phyloP scores from a whole-genome alignment of 2,113 vertebrate species.

The Notiomystis cincta region DNA sequence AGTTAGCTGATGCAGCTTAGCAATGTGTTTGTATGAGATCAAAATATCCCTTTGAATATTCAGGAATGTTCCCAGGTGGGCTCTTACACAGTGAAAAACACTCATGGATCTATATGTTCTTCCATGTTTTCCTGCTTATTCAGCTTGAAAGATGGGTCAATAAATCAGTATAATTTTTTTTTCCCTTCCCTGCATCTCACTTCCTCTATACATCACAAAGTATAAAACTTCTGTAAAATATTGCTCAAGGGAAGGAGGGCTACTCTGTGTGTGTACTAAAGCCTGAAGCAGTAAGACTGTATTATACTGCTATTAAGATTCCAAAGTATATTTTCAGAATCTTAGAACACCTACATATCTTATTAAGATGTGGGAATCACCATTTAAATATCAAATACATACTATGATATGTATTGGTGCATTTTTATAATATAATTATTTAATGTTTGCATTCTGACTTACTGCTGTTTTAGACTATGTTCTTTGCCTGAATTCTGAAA shows the following conservation, averaged over 20 bases:
- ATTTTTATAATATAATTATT: background rate
- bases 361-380: background rate
- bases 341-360: background rate
- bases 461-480: background rate
- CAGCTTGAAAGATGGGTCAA: background rate
- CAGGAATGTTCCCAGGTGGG: background rate
- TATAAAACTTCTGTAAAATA: background rate
- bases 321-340: background rate
- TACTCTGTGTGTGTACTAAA: background rate
- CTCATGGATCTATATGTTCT: background rate
- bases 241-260: background rate
- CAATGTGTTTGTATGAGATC: background rate
- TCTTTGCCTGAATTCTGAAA: background rate
- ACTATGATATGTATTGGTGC: background rate
- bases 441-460: background rate
- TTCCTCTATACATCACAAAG: background rate
- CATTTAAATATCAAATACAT: background rate
- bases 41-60: background rate
- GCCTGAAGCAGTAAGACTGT: background rate
- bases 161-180: background rate
- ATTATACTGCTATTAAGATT: background rate
- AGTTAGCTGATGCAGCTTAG: background rate
- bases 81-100: background rate
- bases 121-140: background rate
- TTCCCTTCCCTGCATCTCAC: background rate